Percentiles rank a stretch among this genome's conserved stretches.
These are phyloP conservation scores for Chloroceryle inda DNA, from an alignment of 2,797 vertebrate genomes.

Conservation along the genomic window DNA sequence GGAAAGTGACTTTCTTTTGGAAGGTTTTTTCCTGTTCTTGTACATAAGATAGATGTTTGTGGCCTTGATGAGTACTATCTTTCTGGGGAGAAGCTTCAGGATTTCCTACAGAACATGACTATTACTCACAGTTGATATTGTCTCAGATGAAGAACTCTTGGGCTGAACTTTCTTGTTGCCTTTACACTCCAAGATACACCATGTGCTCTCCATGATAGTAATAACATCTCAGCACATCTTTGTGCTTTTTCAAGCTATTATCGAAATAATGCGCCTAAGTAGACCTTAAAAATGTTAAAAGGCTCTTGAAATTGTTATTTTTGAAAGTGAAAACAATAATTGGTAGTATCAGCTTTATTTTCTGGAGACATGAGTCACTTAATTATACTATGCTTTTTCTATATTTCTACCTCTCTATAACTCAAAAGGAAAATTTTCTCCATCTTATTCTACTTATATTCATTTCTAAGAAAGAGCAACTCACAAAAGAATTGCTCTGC, in stretches of 20 bases:
- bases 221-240: not conserved
- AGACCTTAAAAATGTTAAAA: not conserved
- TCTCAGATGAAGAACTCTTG: not conserved
- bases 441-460: not conserved
- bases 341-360: not conserved
- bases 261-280: not conserved
- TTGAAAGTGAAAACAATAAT: not conserved
- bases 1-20: not conserved
- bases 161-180: not conserved
- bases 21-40: not conserved
- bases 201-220: not conserved
- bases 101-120: not conserved
- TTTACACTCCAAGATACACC: not conserved
- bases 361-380: not conserved
- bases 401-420: not conserved
- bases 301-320: not conserved
- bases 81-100: not conserved
- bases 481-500: not conserved
- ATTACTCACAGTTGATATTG: not conserved
- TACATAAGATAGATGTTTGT: not conserved
- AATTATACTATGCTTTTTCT: not conserved
- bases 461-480: not conserved
- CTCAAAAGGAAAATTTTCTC: not conserved
- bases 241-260: not conserved
- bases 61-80: not conserved